These are phyloP conservation scores for Vanessa tameamea DNA, from an alignment of 1,140 invertebrate species.

Conservation along the genomic window DNA sequence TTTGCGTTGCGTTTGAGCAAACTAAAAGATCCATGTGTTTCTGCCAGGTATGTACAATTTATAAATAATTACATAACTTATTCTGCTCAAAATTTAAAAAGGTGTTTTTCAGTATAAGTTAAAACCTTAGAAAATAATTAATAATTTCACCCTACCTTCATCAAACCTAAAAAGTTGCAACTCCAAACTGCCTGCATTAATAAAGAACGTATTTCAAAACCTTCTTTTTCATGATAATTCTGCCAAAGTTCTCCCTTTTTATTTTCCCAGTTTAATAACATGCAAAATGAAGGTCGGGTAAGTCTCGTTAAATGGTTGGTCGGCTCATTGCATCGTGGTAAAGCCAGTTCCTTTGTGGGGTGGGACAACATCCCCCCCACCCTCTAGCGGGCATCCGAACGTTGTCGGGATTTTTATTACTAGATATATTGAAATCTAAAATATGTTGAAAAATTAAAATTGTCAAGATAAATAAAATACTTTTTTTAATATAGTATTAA, in stretches of 20 bases:
- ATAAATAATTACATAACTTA: no score
- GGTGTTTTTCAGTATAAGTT: background rate
- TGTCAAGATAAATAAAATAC: background rate
- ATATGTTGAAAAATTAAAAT: background rate
- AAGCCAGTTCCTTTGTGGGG: constrained; percentile 47
- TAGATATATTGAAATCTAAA: constrained; percentile 17
- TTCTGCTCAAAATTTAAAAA: no score
- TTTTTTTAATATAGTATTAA: no score
- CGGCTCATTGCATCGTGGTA: constrained; percentile 55
- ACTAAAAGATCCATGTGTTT: no score
- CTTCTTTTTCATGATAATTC: constrained; percentile 60
- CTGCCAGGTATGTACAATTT: no score
- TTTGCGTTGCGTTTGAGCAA: no score
- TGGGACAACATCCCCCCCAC: constrained; percentile 8
- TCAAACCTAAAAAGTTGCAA: constrained; percentile 38
- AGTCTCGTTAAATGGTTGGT: constrained; percentile 49
- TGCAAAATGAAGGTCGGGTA: constrained; percentile 57
- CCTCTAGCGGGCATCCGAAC: constrained; percentile 15
- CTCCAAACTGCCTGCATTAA: constrained; percentile 34
- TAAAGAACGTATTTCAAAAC: constrained; percentile 34
- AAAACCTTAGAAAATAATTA: constrained; percentile 3
- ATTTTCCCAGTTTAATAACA: constrained; percentile 64
- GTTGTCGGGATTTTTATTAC: constrained; percentile 23
- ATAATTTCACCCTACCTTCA: constrained; percentile 7
- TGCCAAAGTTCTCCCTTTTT: constrained; percentile 55